These are phyloP conservation scores for Onychostoma macrolepis DNA, from an alignment of 2,113 vertebrate genomes.

Conservation along the genomic window DNA sequence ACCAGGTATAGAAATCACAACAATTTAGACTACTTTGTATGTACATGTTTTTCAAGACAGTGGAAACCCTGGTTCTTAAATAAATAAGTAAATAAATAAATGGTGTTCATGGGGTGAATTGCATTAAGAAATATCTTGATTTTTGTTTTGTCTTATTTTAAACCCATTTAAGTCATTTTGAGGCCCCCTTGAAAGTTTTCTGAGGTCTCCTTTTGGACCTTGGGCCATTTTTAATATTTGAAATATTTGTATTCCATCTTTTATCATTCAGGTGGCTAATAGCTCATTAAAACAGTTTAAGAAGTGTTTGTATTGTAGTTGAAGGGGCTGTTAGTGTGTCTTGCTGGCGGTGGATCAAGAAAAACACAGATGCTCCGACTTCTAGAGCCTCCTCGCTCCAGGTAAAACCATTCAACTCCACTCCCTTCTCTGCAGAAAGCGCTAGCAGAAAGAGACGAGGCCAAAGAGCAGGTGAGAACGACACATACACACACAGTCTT, in stretches of 20 bases:
- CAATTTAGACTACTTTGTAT: too few relatives aligned
- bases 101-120: too few relatives aligned
- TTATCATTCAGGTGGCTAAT: not conserved
- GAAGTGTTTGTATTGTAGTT: not conserved
- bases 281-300: not conserved
- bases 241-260: not conserved
- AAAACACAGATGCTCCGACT: not conserved
- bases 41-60: not conserved
- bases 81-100: too few relatives aligned
- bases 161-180: too few relatives aligned
- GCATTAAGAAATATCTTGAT: too few relatives aligned
- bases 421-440: conserved; percentile 28
- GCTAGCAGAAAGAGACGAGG: conserved; percentile 59
- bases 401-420: not conserved
- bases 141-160: not conserved
- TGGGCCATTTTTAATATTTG: not conserved
- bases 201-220: too few relatives aligned
- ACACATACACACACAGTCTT: conserved; percentile 6
- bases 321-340: not conserved
- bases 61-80: not conserved
- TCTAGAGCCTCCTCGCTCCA: not conserved
- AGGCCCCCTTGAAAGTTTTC: not conserved
- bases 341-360: not conserved
- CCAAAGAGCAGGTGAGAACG: conserved; percentile 58
- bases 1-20: not conserved